Base-by-base conservation (phyloP, 2,888 invertebrate species). In the Oeneis ivallda region DNA sequence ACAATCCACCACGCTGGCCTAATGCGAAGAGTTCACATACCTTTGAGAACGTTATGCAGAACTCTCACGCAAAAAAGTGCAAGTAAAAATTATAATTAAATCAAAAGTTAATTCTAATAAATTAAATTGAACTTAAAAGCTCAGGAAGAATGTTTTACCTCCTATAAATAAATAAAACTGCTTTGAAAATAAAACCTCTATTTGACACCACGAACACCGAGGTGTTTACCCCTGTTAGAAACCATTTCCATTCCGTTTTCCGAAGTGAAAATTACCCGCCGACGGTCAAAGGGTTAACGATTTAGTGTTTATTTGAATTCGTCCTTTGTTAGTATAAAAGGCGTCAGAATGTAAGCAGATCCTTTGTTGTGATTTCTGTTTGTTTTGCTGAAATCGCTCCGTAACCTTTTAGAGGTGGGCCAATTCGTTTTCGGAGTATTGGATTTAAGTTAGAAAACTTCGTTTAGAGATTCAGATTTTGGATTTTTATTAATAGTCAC, bases 231-330 rank as follows among this genome's bases (percentile, higher is more conserved):
- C 89, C 89, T 86, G 85, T 82, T 75, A 80, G 78, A 86, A 89
- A 87, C 87, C 85, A 86, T 89, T 89, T 87, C 88, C 81, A 89
- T 89, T 88, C 85, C 84, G 83, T 88, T 88, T 92, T 87, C 86
- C 87, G 79, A 80, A 81, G 86, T 86, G 91, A 89, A 92, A 92
- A 89, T 91, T 87, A 86, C 89, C 87, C 85, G 83, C 84, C 77
- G 84, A 83, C 89, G 89, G 91, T 89, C 90, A 91, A 92, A 91
- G 90, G 92, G 92, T 90, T 88, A 89, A 85, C 89, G 79, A 87
- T 89, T 90, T 85, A 84, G 82, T 90, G 90, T 91, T 90, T 91
- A 90, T 91, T 90, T 87, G 85, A 87, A 89, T 89, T 87, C 84
- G 78, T 83, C 89, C 87, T 91, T 90, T 90, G 91, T 91, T 88